A percentile compares a stretch with the other conserved stretches of the same genome.
Evolutionary conservation across 2,888 invertebrate genomes (phyloP).

Genomic region (Argyresthia albistria): DNA sequence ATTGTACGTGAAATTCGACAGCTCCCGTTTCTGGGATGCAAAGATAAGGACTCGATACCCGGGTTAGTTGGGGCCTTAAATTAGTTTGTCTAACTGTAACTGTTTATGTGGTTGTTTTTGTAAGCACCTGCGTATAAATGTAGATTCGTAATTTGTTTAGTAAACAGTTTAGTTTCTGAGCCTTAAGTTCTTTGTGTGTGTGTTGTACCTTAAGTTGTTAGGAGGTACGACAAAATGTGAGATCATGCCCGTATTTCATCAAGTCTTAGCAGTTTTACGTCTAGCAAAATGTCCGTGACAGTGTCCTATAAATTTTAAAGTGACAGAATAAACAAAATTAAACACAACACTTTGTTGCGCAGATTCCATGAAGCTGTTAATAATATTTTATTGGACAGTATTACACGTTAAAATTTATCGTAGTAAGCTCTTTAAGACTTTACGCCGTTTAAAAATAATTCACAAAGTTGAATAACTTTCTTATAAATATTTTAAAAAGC

Average conservation of each 20-base stretch:
- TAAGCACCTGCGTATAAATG: neutral
- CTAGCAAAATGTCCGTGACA: neutral
- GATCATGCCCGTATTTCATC: neutral
- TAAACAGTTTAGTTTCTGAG: too few relatives aligned
- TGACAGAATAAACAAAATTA: neutral
- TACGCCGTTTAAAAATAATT: constrained; percentile 13
- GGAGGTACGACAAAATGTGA: neutral
- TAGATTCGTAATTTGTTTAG: neutral
- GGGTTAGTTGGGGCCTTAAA: constrained; percentile 29
- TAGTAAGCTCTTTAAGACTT: constrained; percentile 13
- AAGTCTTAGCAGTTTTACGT: neutral
- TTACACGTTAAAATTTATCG: constrained; percentile 12
- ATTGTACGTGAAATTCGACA: constrained; percentile 65
- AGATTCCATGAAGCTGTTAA: constrained; percentile 6
- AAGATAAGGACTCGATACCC: constrained; percentile 29
- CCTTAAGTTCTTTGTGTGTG: too few relatives aligned
- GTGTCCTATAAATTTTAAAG: neutral
- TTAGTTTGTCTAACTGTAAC: constrained; percentile 18
- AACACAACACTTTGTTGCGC: constrained; percentile 2
- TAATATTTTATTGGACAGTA: constrained; percentile 11
- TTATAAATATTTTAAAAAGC: constrained; percentile 18
- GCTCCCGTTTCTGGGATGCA: constrained; percentile 38
- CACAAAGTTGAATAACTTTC: constrained; percentile 13
- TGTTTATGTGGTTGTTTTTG: constrained; percentile 13
- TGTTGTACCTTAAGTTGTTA: neutral